Base-by-base conservation (phyloP, 2,888 invertebrate genomes). In the Drosophila austrosaltans region DNA sequence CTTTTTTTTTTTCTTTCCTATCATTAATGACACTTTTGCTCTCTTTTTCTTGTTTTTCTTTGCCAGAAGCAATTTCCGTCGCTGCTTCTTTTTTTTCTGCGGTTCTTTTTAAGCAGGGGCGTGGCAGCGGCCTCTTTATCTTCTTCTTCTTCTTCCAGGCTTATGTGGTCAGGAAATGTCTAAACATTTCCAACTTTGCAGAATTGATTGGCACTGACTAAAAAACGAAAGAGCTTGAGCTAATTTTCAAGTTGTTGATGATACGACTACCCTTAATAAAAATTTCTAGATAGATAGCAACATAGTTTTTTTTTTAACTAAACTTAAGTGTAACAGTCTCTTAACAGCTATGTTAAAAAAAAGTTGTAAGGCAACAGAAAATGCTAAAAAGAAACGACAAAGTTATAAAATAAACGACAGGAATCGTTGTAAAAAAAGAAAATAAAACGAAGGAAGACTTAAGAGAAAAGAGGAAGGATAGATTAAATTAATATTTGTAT, bases 1-100 rank as follows among this genome's bases (percentile, higher is more conserved):
- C 69, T 62, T 53, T 4, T 28, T 30, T 30, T 30, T 30, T 30
- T 30, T 30, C 16, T 16, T 69, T 70, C 62, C 74, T 36, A 57
- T 4, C 25, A 25, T 48, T 89, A 85, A 85, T 89, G 89, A 76
- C 85, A 89, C 84, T 85, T 89, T 89, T 87, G 84, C 89, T 89
- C 88, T 88, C 86, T 75, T 72, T 64, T 74, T 66, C 74, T 80
- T 76, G 22, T 48, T 8, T 48, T 25, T 48, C 22, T 48, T 48
- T 48, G 6, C 10, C 69, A 69, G 59, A 60, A 44, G 64, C 85
- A 77, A 84, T 89, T 89, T 89, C 87, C 89, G 86, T 28, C 22
- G 22, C 22, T 10, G 20, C 8, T 48, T 30, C 6, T 30, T 3
- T 48, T 3, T 25, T 64, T 59, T 76, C 58, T 73, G 89, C 68